Percentiles rank a stretch among this genome's conserved stretches.
phyloP scores from a whole-genome alignment of 2,888 invertebrate species.

The Ischnura elegans region DNA sequence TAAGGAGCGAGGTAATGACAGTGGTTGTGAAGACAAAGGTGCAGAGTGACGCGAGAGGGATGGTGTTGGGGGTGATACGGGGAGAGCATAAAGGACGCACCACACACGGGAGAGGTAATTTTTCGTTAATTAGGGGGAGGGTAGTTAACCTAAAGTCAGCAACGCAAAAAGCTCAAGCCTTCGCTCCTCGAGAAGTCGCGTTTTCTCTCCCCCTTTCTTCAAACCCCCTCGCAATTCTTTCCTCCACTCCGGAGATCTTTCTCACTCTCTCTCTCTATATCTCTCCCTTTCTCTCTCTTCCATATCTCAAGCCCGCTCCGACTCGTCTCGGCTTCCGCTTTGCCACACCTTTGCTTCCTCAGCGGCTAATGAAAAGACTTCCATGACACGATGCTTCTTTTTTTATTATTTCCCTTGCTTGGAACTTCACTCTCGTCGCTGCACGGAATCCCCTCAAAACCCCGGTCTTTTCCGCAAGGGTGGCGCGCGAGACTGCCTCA shows the following conservation, averaged over 20 bases:
- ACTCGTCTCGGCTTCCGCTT: neutral
- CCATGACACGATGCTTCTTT: neutral
- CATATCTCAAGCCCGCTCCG: neutral
- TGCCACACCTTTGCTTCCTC: conserved; percentile 25
- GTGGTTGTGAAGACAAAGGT: neutral
- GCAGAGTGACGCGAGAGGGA: neutral
- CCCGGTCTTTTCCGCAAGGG: neutral
- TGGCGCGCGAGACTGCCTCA: neutral
- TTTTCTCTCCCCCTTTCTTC: neutral
- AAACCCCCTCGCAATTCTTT: neutral
- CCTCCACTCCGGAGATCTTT: too few relatives aligned
- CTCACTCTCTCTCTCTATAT: neutral
- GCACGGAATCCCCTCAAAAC: neutral
- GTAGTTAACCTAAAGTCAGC: conserved; percentile 48
- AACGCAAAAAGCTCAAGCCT: neutral
- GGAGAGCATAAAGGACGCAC: conserved; percentile 36
- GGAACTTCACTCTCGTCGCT: neutral
- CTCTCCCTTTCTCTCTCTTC: neutral
- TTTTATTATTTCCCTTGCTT: neutral
- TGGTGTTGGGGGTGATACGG: neutral
- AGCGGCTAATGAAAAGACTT: conserved; percentile 9
- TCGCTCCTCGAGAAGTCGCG: neutral
- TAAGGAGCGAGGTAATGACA: neutral
- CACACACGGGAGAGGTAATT: conserved; percentile 46
- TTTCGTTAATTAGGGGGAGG: conserved; percentile 55